phyloP scores from a whole-genome alignment of 2,113 vertebrate species.

The Marcusenius ussheri region DNA sequence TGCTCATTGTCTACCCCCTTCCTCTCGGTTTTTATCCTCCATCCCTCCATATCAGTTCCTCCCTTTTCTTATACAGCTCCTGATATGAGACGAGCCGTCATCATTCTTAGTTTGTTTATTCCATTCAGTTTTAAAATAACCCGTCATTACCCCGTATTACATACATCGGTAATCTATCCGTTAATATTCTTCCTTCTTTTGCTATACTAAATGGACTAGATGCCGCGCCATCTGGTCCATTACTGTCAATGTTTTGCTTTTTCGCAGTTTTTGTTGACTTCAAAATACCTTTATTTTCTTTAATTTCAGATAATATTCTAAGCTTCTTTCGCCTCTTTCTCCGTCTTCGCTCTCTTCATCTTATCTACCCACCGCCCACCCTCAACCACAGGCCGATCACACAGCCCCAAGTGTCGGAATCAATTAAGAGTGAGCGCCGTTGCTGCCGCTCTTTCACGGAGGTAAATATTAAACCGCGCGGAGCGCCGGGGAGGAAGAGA shows the following conservation, averaged over 20 bases:
- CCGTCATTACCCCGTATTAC: not conserved
- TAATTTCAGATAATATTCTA: not conserved
- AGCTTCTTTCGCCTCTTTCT: not conserved
- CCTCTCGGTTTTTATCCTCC: conserved; percentile 36
- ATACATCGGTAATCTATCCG: not conserved
- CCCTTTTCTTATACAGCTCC: not conserved
- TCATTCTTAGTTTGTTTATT: not conserved
- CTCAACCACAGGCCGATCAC: conserved; percentile 61
- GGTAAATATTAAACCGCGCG: conserved; percentile 85
- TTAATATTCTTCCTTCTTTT: not conserved
- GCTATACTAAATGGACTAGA: not conserved
- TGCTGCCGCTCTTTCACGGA: conserved; percentile 69
- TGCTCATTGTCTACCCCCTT: conserved; percentile 51
- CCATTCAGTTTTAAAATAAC: not conserved
- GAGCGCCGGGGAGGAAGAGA: conserved; percentile 57
- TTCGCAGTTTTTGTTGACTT: not conserved
- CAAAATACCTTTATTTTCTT: not conserved
- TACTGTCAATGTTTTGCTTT: not conserved
- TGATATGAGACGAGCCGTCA: not conserved
- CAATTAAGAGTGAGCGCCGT: conserved; percentile 77
- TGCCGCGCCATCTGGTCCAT: not conserved
- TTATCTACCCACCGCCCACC: conserved; percentile 50
- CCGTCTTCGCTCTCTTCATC: conserved; percentile 26
- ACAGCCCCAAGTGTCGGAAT: conserved; percentile 76
- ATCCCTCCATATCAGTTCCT: not conserved